Evolutionary conservation across 2,888 invertebrate species (phyloP), one percentile per base, ranked within the genome.

Genomic region (Lepidocyrtoides sp.): DNA sequence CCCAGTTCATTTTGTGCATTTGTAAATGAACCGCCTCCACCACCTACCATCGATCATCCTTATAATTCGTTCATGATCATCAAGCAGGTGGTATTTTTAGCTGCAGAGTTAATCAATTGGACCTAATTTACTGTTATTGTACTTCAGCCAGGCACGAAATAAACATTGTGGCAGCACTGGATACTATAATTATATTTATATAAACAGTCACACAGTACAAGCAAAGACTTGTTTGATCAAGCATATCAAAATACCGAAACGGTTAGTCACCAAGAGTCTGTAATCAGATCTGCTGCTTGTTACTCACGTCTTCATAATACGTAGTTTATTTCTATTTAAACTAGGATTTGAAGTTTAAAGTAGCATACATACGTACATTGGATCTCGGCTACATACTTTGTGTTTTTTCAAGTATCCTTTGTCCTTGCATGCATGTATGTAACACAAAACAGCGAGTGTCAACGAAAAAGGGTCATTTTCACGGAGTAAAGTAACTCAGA

Each of bases 381-480:
- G 60, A 23, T 60, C 26, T 26, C 26, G 8, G 26, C n/a, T 26
- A 26, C 10, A 4, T 60, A 23, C 41, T 41, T 41, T 8, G 26
- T 60, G 23, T 60, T 14, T 4, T 32, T 36, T 32, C 14, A 69
- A 69, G 69, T 69, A 69, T 36, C 36, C 36, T 36, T 36, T 69
- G 36, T 23, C 44, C 72, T 75, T 75, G 41, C 48, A 20, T 2
- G 12, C 23, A n/a, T n/a, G n/a, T n/a, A 44, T 48, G 14, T 17
- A 36, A 66, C 57, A 66, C 17, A 29, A 66, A 66, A 23, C 60
- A 69, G 36, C 5, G 36, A 66, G n/a, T 17, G 14, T 75, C 44
- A n/a, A n/a, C n/a, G n/a, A n/a, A 75, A 75, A 48, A 48, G 72
- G 41, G 23, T 48, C 14, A 75, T 75, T 75, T 75, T 26, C 44